Conservation (phyloP, 1,140 invertebrate species). For the Arion vulgaris region DNA sequence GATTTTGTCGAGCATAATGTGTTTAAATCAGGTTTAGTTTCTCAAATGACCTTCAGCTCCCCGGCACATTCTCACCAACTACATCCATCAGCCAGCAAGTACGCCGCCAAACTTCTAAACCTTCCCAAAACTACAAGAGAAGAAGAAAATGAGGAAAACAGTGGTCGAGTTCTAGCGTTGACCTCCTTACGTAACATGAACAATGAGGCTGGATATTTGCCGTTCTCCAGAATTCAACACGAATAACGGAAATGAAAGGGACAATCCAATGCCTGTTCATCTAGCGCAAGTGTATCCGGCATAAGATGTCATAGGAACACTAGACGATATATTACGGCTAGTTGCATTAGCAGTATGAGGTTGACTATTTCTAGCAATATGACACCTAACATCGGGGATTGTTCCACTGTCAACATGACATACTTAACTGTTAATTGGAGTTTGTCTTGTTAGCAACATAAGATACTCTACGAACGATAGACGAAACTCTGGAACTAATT, state of each 20-base stretch:
- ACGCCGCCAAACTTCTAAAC: not conserved
- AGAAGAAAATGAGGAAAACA: not conserved
- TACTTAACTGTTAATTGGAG: no score
- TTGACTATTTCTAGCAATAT: no score
- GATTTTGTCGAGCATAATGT: conserved; percentile 68
- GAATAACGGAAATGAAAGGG: not conserved
- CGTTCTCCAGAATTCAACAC: not conserved
- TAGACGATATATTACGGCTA: no score
- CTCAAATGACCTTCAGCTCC: not conserved
- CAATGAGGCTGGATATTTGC: not conserved
- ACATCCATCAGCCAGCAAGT: not conserved
- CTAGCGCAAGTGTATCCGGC: not conserved
- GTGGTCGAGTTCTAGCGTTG: not conserved
- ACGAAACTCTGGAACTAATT: no score
- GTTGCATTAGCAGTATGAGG: no score
- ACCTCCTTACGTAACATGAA: not conserved
- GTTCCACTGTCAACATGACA: no score
- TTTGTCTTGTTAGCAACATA: no score
- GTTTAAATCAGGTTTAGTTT: not conserved
- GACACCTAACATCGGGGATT: no score
- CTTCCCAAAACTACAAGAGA: not conserved
- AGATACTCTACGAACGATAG: no score
- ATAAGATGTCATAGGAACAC: not conserved
- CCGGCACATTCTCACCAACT: not conserved
- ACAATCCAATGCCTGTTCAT: not conserved